Evolutionary conservation across 1,140 invertebrate species (phyloP).

Genomic region (Drosophila sulfurigaster): DNA sequence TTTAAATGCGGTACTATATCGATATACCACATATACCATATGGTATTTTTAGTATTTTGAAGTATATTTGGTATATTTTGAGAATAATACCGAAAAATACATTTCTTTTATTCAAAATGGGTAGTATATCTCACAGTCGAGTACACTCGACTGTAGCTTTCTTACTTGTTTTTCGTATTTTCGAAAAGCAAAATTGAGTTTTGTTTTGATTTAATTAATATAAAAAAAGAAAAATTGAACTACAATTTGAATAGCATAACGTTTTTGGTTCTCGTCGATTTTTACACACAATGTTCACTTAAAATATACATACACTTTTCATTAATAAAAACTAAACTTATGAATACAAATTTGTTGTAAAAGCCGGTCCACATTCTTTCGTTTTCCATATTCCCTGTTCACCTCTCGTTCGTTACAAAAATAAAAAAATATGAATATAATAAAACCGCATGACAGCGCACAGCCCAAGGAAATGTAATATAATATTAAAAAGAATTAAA

Average conservation of each 20-base stretch:
- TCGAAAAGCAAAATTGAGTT: constrained; percentile 16
- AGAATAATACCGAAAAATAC: too few relatives aligned
- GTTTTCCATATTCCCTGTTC: not conserved
- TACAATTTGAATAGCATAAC: constrained; percentile 79
- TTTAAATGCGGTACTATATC: too few relatives aligned
- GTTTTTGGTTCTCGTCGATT: constrained; percentile 68
- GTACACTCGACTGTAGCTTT: too few relatives aligned
- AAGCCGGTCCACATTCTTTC: constrained; percentile 30
- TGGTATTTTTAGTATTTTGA: too few relatives aligned
- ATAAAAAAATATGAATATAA: constrained; percentile 29
- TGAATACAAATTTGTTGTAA: constrained; percentile 36
- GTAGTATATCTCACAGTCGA: too few relatives aligned
- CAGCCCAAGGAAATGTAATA: constrained; percentile 68
- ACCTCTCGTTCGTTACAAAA: not conserved
- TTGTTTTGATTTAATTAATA: constrained; percentile 42
- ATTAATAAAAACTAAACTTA: constrained; percentile 26
- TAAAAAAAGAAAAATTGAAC: constrained; percentile 61
- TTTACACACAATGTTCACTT: constrained; percentile 38
- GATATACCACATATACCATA: too few relatives aligned
- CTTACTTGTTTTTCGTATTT: constrained; percentile 41
- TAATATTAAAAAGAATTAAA: constrained; percentile 35
- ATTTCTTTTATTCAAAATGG: too few relatives aligned
- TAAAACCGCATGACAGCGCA: constrained; percentile 67
- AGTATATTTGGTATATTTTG: too few relatives aligned
- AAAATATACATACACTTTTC: constrained; percentile 15